These are phyloP conservation scores for Oithona nana DNA, from an alignment of 2,888 invertebrate species.

Conservation along the genomic window DNA sequence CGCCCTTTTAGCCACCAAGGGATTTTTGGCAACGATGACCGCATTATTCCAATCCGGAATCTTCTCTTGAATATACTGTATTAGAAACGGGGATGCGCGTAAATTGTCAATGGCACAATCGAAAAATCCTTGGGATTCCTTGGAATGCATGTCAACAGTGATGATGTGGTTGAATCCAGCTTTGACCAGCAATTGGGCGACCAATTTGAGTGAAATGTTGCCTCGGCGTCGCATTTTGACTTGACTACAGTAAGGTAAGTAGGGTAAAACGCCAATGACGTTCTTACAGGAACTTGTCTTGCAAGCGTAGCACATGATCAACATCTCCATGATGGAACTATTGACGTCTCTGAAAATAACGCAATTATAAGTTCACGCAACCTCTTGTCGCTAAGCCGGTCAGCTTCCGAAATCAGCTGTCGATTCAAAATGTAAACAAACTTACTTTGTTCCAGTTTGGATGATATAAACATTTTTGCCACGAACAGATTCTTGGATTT, in stretches of 20 bases:
- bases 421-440: background rate
- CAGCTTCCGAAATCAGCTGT: background rate
- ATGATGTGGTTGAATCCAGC: constrained; percentile 83
- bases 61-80: constrained; percentile 97
- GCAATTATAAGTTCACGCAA: background rate
- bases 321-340: constrained; percentile 94
- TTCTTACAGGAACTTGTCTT: constrained; percentile 92
- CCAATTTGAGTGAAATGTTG: constrained; percentile 84
- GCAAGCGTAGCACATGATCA: constrained; percentile 97
- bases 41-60: constrained; percentile 97
- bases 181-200: constrained; percentile 73
- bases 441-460: background rate
- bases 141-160: constrained; percentile 97
- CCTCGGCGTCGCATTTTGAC: constrained; percentile 87
- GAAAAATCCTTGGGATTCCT: constrained; percentile 99
- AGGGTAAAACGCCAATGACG: constrained; percentile 93
- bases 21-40: constrained; percentile 93
- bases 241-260: constrained; percentile 93
- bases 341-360: constrained; percentile 62
- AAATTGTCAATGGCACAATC: constrained; percentile 96
- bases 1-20: constrained; percentile 91
- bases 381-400: too few relatives aligned
- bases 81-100: constrained; percentile 84
- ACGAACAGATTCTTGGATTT: background rate
- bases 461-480: background rate